Percentiles rank a stretch among this genome's conserved stretches.
These are phyloP conservation scores for Coptodon bakossiorum DNA, from an alignment of 2,113 vertebrate species.

Conservation along the genomic window DNA sequence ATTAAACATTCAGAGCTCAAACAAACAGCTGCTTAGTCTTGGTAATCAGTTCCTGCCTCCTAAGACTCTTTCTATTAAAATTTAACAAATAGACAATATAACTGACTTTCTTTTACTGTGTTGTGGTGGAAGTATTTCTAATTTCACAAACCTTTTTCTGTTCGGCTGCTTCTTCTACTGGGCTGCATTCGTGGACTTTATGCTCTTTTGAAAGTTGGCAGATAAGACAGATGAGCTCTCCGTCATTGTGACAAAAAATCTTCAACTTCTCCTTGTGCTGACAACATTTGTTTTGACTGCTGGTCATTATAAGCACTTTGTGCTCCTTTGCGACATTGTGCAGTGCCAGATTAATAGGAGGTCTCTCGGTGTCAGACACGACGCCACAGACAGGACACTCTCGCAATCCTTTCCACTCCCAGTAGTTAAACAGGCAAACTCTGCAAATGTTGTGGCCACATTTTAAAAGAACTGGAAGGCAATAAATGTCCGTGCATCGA, in stretches of 20 bases:
- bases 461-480: slow-evolving; percentile 36
- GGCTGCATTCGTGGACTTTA: slow-evolving; percentile 48
- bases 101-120: not conserved
- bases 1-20: not conserved
- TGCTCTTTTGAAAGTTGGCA: slow-evolving; percentile 58
- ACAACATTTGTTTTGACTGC: not conserved
- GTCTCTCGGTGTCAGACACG: slow-evolving; percentile 17
- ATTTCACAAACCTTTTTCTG: slow-evolving; percentile 55
- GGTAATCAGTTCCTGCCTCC: not conserved
- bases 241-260: slow-evolving; percentile 59
- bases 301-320: not conserved
- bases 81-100: not conserved
- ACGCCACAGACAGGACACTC: slow-evolving; percentile 55
- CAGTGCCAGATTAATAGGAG: slow-evolving; percentile 59
- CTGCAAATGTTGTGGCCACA: slow-evolving; percentile 61
- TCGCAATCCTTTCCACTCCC: slow-evolving; percentile 46
- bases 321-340: slow-evolving; percentile 49
- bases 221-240: slow-evolving; percentile 46
- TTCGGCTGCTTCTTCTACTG: slow-evolving; percentile 43
- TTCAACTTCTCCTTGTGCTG: slow-evolving; percentile 51
- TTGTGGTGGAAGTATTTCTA: not conserved
- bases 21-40: not conserved
- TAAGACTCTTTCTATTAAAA: not conserved
- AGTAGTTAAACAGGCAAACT: slow-evolving; percentile 51
- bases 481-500: slow-evolving; percentile 32